Base-by-base conservation (phyloP, 2,113 vertebrate species). In the Poeciliopsis retropinna region DNA sequence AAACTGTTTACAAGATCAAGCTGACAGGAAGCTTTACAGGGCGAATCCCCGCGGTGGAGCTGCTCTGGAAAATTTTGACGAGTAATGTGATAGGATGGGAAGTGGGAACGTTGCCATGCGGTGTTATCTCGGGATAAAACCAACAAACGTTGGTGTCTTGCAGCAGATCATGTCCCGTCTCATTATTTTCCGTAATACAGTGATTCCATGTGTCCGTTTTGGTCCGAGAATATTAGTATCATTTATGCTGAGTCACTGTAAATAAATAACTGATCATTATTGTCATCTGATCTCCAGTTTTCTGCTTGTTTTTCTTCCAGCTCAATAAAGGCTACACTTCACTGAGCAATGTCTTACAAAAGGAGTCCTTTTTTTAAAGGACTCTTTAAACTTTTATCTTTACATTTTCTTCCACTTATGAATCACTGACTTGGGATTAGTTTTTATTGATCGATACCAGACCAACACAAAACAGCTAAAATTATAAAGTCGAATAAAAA, bases 111-210 rank as follows among this genome's bases (percentile, higher is more conserved):
- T 67, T 67, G 39, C 57, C 32, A 28, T 1, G 19, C 25, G 6
- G 25, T 65, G 37, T 82, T 80, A 76, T 76, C 75, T 51, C 13
- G 22, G 22, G 77, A 83, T 76, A 27, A 11, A 31, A 57, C 63
- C 70, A 61, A 75, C 70, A 67, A 3, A 31, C 51, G 66, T 77
- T 70, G 22, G 65, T 32, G 72, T 28, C 10, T 29, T 57, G 39
- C 60, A 51, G 70, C 60, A 64, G 60, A 64, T 27, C 9, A 19
- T 57, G 65, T 67, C 39, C 3, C 34, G 27, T 47, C 44, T 47
- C 34, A 30, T 67, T 57, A 31, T n/a, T 19, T 34, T 65, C 17
- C 10, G 28, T n/a, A 57, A 30, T 73, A 13, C 15, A 41, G 39
- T 22, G n/a, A 61, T 60, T 39, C n/a, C 27, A 6, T 37, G 54